Evolutionary conservation across 2,797 vertebrate genomes (phyloP), one percentile per base, ranked within the genome.

Genomic region (Thaleichthys pacificus): DNA sequence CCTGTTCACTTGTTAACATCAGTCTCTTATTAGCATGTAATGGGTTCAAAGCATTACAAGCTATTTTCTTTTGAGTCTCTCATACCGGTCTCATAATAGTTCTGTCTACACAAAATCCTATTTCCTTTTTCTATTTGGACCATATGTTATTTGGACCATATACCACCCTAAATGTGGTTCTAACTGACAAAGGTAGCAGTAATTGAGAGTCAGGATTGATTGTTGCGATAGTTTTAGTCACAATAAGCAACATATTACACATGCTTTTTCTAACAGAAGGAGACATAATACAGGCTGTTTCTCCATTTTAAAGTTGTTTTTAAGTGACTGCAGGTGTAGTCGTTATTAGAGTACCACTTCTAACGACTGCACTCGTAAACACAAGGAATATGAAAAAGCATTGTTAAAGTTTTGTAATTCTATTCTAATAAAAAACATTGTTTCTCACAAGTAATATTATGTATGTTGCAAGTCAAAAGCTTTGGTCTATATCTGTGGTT

Each of bases 221-320:
- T 84, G 80, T 73, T 79, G 76, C 85, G 79, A 74, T 74, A 64
- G 62, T 72, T 77, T 66, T 72, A 71, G 77, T 81, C 74, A 71
- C 72, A 71, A 84, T 72, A 70, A 12, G 80, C 77, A 83, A 81
- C 79, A 80, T 71, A 82, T 70, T 79, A 85, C 72, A 82, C 81
- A 82, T 75, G 67, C 30, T 71, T 79, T 85, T 83, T 76, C 57
- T 81, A 83, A 85, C 69, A 74, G 72, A 70, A 66, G 7, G 28
- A 76, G 78, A 80, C 67, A 21, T 66, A 24, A 71, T 70, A 57
- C 19, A 32, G 28, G 12, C 58, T 77, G 69, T 32, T 38, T 72
- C 72, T 80, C 79, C 35, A 70, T 62, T 49, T 69, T 62, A 57
- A 12, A 57, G 24, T 73, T 78, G 65, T 76, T 81, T 69, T 79